Percentiles rank a stretch among this genome's conserved stretches.
Conservation (phyloP, 2,113 vertebrate genomes). For the Spea multiplicata region DNA sequence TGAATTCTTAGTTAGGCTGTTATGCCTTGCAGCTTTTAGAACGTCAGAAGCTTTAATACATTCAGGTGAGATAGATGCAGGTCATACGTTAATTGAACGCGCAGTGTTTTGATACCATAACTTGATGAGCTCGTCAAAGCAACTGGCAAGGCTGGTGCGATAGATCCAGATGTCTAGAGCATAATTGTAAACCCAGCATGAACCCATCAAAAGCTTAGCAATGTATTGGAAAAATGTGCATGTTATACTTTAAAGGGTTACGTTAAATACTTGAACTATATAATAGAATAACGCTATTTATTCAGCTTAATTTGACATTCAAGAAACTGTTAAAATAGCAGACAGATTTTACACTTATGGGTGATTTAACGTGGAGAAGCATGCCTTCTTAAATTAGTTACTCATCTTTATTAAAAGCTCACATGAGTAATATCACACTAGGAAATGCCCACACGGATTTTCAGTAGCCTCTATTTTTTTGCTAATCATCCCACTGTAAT, state of each 20-base stretch:
- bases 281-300: not conserved
- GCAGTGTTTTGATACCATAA: too few relatives aligned
- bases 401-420: constrained; percentile 65
- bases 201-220: too few relatives aligned
- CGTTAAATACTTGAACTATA: not conserved
- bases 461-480: constrained; percentile 64
- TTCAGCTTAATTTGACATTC: constrained; percentile 14
- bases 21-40: too few relatives aligned
- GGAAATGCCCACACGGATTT: constrained; percentile 60
- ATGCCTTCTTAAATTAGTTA: constrained; percentile 55
- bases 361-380: constrained; percentile 42
- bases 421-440: constrained; percentile 60
- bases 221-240: too few relatives aligned
- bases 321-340: constrained; percentile 40
- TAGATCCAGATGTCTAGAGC: too few relatives aligned
- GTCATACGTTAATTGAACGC: too few relatives aligned
- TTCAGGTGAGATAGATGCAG: too few relatives aligned
- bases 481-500: constrained; percentile 68
- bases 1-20: too few relatives aligned
- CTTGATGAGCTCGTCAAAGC: too few relatives aligned
- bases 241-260: not conserved
- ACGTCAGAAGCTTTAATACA: too few relatives aligned
- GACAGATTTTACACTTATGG: constrained; percentile 36
- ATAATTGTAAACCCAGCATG: too few relatives aligned
- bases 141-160: too few relatives aligned